A percentile compares a stretch with the other conserved stretches of the same genome.
Conservation (phyloP, 2,797 vertebrate species). For the Pterois miles region DNA sequence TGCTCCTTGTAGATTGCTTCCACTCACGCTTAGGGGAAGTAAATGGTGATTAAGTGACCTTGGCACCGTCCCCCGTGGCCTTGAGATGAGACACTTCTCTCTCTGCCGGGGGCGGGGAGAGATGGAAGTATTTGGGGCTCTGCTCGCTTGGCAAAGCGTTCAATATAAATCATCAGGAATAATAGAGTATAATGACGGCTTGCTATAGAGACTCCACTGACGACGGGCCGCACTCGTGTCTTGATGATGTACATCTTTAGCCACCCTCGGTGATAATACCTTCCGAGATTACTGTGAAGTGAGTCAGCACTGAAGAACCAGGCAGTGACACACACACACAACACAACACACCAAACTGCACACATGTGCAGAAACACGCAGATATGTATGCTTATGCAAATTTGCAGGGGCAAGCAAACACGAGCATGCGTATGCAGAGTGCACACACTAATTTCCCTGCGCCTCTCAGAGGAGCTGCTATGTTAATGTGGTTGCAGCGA, state of each 20-base stretch:
- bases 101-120: conserved; percentile 26
- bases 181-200: conserved; percentile 71
- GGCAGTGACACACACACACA: conserved; percentile 28
- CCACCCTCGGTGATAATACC: conserved; percentile 61
- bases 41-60: conserved; percentile 82
- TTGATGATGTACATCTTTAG: conserved; percentile 66
- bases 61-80: conserved; percentile 69
- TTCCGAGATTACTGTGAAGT: conserved; percentile 57
- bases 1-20: conserved; percentile 67
- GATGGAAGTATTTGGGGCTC: conserved; percentile 41
- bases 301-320: conserved; percentile 52
- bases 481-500: conserved; percentile 42
- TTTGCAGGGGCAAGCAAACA: conserved; percentile 40
- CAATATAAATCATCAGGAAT: conserved; percentile 68
- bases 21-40: conserved; percentile 70
- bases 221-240: conserved; percentile 35
- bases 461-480: conserved; percentile 40
- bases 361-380: conserved; percentile 44
- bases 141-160: conserved; percentile 56
- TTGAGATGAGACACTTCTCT: conserved; percentile 67
- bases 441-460: conserved; percentile 52
- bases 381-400: conserved; percentile 60
- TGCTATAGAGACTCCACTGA: conserved; percentile 44
- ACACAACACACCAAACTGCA: conserved; percentile 24
- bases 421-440: conserved; percentile 30